phyloP scores from a whole-genome alignment of 2,113 vertebrate genomes.

The Cheilinus undulatus region DNA sequence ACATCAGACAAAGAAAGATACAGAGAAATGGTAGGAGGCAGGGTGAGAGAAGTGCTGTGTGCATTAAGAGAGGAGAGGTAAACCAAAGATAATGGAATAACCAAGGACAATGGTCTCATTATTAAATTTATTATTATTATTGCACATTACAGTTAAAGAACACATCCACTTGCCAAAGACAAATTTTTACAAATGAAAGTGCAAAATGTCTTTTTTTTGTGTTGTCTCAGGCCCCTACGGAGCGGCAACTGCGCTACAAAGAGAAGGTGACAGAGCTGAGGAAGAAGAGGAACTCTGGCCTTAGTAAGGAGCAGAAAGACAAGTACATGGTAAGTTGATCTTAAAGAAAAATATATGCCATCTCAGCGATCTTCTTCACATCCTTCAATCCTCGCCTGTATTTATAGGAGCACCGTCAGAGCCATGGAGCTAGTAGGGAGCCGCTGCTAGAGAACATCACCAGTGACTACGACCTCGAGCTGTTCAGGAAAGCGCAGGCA shows the following conservation, averaged over 20 bases:
- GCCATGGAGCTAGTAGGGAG: conserved; percentile 90
- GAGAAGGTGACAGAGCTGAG: conserved; percentile 98
- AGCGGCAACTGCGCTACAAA: conserved; percentile 95
- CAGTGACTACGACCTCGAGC: conserved; percentile 97
- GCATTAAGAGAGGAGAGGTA: no score
- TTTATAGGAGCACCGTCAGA: conserved; percentile 91
- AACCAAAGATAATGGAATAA: no score
- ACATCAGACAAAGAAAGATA: no score
- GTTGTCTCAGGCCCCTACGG: conserved; percentile 88
- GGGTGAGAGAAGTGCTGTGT: no score
- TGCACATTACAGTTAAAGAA: not conserved
- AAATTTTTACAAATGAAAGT: no score
- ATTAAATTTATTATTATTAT: not conserved
- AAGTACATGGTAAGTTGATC: conserved; percentile 87
- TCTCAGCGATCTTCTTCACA: no score
- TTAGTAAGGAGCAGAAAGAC: conserved; percentile 97
- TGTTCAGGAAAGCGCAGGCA: conserved; percentile 98
- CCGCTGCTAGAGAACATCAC: conserved; percentile 98
- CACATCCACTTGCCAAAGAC: no score
- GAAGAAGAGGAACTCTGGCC: conserved; percentile 93
- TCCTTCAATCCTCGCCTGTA: fast-evolving
- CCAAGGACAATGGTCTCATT: no score
- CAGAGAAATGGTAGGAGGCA: no score
- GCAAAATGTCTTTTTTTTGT: not conserved
- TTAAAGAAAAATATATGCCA: no score